Percentiles rank a stretch among this genome's conserved stretches.
Evolutionary conservation across 2,113 vertebrate genomes (phyloP).

Genomic region (Ageneiosus marmoratus): DNA sequence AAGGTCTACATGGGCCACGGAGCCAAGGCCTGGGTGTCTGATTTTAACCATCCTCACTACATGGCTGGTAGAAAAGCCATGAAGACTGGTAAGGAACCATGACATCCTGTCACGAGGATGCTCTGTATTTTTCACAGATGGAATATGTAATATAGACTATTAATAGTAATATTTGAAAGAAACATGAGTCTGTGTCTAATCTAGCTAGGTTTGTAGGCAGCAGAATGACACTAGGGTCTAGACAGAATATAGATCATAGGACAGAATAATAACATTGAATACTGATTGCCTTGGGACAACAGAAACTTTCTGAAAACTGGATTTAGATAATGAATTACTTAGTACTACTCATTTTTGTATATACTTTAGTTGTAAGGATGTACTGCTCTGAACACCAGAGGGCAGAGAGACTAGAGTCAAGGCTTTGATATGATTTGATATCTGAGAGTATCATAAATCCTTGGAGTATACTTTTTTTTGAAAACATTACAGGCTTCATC

Average conservation of each 20-base stretch:
- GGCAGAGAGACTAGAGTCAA: not conserved
- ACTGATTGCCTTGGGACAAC: not conserved
- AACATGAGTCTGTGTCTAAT: not conserved
- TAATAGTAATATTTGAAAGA: not conserved
- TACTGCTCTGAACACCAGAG: not conserved
- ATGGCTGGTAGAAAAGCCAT: slow-evolving; percentile 91
- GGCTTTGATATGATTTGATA: not conserved
- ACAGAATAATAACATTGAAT: not conserved
- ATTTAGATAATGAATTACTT: not conserved
- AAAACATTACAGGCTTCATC: too few species aligned
- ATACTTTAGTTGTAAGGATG: not conserved
- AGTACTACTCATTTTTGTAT: not conserved
- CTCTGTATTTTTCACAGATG: not conserved
- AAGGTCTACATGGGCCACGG: slow-evolving; percentile 83
- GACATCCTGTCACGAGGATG: not conserved
- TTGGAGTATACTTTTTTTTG: not conserved
- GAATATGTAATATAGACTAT: not conserved
- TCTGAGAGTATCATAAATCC: not conserved
- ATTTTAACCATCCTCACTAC: slow-evolving; percentile 96
- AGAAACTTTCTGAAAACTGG: not conserved
- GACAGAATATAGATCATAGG: not conserved
- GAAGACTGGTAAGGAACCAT: slow-evolving; percentile 79
- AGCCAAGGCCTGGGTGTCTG: slow-evolving; percentile 93
- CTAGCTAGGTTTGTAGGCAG: not conserved
- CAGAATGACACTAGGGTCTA: not conserved